Conservation (phyloP, 2,113 vertebrate species). For the Chinchilla lanigera region DNA sequence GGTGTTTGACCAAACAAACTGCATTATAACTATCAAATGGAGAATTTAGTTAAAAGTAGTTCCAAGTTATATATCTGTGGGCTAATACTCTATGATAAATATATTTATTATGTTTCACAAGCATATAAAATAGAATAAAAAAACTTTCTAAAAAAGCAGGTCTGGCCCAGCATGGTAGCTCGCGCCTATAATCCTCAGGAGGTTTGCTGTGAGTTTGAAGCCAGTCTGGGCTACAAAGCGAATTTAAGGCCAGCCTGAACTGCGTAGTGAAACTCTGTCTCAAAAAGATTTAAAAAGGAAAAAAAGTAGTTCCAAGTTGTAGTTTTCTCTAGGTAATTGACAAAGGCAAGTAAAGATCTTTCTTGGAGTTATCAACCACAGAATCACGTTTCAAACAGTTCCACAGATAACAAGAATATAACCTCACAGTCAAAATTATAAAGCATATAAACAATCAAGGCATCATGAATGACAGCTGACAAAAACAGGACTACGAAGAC, state of each 20-base stretch:
- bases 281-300: not conserved
- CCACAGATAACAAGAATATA: not conserved
- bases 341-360: not conserved
- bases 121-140: not conserved
- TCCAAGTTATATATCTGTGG: not conserved
- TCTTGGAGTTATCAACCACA: not conserved
- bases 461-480: not conserved
- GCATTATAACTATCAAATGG: not conserved
- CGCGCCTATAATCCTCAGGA: not conserved
- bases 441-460: not conserved
- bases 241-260: not conserved
- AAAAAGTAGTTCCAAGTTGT: not conserved
- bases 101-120: not conserved
- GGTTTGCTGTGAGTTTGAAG: not conserved
- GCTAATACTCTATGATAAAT: not conserved
- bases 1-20: not conserved
- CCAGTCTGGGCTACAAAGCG: too few species aligned
- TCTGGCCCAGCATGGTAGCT: not conserved
- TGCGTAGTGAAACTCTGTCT: not conserved
- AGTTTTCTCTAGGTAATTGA: not conserved
- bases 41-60: constrained; percentile 52
- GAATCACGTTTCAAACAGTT: constrained; percentile 42
- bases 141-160: not conserved
- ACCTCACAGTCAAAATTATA: constrained; percentile 20
- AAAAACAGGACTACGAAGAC: not conserved